A percentile compares a stretch with the other conserved stretches of the same genome.
Conservation (phyloP, 2,888 invertebrate species). For the Netelia virgata region DNA sequence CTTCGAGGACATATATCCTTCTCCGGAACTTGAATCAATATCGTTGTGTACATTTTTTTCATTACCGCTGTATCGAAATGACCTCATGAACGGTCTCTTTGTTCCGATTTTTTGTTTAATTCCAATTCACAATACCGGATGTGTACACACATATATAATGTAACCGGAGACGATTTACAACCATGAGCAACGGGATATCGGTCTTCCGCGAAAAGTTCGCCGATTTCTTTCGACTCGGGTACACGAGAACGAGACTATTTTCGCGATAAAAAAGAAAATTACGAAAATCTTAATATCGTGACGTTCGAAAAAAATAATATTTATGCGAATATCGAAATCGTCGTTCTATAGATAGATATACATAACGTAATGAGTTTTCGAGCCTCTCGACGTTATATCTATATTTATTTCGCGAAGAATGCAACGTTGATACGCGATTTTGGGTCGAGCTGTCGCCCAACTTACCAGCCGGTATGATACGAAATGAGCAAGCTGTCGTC, state of each 20-base stretch:
- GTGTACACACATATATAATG: not conserved
- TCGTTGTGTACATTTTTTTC: conserved; percentile 16
- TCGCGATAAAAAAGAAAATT: no score
- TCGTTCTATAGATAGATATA: no score
- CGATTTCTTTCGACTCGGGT: no score
- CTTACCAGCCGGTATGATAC: conserved; percentile 89
- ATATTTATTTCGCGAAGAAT: not conserved
- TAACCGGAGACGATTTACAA: no score
- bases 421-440: not conserved
- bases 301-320: no score
- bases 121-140: not conserved
- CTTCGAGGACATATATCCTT: not conserved
- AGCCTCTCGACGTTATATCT: no score
- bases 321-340: no score
- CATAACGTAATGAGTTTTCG: no score
- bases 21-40: conserved; percentile 19
- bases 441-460: not conserved
- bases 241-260: no score
- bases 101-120: conserved; percentile 5
- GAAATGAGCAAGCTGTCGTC: conserved; percentile 90
- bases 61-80: not conserved
- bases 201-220: no score
- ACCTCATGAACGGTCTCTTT: conserved; percentile 3
- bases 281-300: no score
- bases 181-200: no score